Evolutionary conservation across 2,888 invertebrate species (phyloP).

Genomic region (Phyto melanocephala): DNA sequence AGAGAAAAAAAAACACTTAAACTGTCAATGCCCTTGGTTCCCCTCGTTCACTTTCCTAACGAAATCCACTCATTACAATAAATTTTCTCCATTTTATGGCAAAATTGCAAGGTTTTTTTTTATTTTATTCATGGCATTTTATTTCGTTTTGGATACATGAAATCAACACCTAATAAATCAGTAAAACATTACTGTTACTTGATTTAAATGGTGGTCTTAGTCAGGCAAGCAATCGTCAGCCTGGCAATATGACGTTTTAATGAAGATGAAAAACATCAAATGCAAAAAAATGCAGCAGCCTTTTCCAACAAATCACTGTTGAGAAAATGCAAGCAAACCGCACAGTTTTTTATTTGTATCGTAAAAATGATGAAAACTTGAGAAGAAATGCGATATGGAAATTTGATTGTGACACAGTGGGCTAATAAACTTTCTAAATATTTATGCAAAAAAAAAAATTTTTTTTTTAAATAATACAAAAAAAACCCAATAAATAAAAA

Average conservation of each 20-base stretch:
- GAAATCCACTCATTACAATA: too few relatives aligned
- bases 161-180: conserved; percentile 65
- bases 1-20: too few relatives aligned
- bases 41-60: too few relatives aligned
- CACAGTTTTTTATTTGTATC: background rate
- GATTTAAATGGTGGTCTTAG: conserved; percentile 15
- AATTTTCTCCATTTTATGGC: conserved; percentile 38
- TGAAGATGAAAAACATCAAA: conserved; percentile 35
- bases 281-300: conserved; percentile 8
- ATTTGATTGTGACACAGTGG: too few relatives aligned
- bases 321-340: background rate
- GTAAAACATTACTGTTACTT: conserved; percentile 49
- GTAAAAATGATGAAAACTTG: background rate
- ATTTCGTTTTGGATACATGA: conserved; percentile 57
- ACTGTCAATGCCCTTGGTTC: too few relatives aligned
- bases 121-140: conserved; percentile 15
- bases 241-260: conserved; percentile 10
- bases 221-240: background rate
- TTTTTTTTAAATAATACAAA: too few relatives aligned
- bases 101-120: background rate
- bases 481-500: too few relatives aligned
- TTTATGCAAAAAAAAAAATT: too few relatives aligned
- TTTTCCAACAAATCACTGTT: background rate
- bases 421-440: too few relatives aligned
- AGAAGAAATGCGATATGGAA: too few relatives aligned